Conservation (phyloP, 2,888 invertebrate genomes). For the Morpho helenor region DNA sequence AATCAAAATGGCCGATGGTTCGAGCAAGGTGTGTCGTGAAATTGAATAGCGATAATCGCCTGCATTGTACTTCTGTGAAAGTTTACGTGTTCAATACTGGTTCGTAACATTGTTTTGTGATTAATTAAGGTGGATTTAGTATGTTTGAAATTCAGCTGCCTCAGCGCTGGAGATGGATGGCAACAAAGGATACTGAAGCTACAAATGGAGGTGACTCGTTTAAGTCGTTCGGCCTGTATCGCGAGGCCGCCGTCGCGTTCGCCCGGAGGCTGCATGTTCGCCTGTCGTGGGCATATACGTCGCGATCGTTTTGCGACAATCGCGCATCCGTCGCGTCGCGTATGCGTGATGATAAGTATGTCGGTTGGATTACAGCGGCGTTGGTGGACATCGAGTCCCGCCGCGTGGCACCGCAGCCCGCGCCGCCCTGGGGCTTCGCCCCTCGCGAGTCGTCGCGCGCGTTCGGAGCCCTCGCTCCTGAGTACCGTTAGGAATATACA, state of each 20-base stretch:
- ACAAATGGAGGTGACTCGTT: conserved; percentile 36
- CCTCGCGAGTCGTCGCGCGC: conserved; percentile 67
- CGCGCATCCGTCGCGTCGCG: conserved; percentile 58
- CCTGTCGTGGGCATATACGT: conserved; percentile 64
- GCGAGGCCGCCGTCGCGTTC: conserved; percentile 65
- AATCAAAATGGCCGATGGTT: conserved; percentile 73
- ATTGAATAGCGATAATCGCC: conserved; percentile 54
- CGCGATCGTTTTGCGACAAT: conserved; percentile 46
- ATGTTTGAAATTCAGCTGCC: conserved; percentile 61
- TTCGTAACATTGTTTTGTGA: conserved; percentile 78
- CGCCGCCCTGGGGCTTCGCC: conserved; percentile 40
- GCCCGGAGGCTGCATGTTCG: conserved; percentile 68
- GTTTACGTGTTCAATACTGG: conserved; percentile 73
- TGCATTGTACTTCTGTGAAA: conserved; percentile 72
- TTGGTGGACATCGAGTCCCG: conserved; percentile 63
- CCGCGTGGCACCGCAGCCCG: conserved; percentile 58
- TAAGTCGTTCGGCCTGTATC: conserved; percentile 51
- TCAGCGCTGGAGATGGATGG: conserved; percentile 33
- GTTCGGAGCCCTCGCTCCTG: conserved; percentile 74
- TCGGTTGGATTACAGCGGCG: conserved; percentile 73
- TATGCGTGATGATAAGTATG: conserved; percentile 61
- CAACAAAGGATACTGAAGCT: conserved; percentile 34
- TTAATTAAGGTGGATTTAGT: conserved; percentile 72
- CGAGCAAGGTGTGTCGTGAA: conserved; percentile 71
- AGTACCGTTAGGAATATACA: conserved; percentile 48